phyloP scores from a whole-genome alignment of 2,797 vertebrate species.

The Melanitta fusca region DNA sequence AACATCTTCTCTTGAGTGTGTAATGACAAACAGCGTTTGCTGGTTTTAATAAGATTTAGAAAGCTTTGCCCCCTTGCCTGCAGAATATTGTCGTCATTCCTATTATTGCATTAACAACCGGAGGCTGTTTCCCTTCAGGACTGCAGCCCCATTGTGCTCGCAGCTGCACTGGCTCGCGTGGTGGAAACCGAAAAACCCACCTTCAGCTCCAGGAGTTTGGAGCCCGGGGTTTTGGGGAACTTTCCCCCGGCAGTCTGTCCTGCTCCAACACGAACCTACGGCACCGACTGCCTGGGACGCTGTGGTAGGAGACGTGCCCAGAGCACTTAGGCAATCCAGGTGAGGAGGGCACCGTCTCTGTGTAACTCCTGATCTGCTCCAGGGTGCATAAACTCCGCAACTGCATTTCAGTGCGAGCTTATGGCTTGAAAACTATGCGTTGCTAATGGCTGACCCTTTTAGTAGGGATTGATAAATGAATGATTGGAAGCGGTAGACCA shows the following conservation, averaged over 20 bases:
- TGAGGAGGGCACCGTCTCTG: neutral
- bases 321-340: neutral
- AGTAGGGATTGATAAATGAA: conserved; percentile 55
- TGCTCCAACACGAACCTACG: neutral
- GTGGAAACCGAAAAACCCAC: conserved; percentile 9
- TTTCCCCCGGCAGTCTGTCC: neutral
- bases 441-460: conserved; percentile 51
- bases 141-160: neutral
- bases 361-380: neutral
- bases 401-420: conserved; percentile 14
- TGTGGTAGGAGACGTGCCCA: neutral
- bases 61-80: conserved; percentile 59
- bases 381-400: neutral
- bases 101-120: conserved; percentile 36
- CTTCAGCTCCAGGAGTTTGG: neutral
- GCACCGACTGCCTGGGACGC: neutral
- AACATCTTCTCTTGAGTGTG: conserved; percentile 45
- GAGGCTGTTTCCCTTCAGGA: conserved; percentile 14
- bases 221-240: neutral
- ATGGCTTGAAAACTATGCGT: neutral
- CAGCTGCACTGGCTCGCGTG: neutral
- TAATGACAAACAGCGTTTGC: conserved; percentile 67
- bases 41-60: conserved; percentile 57
- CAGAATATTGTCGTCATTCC: conserved; percentile 51
- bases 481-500: conserved; percentile 47